These are phyloP conservation scores for Mirza zaza DNA, from an alignment of 2,113 vertebrate species.

Conservation along the genomic window DNA sequence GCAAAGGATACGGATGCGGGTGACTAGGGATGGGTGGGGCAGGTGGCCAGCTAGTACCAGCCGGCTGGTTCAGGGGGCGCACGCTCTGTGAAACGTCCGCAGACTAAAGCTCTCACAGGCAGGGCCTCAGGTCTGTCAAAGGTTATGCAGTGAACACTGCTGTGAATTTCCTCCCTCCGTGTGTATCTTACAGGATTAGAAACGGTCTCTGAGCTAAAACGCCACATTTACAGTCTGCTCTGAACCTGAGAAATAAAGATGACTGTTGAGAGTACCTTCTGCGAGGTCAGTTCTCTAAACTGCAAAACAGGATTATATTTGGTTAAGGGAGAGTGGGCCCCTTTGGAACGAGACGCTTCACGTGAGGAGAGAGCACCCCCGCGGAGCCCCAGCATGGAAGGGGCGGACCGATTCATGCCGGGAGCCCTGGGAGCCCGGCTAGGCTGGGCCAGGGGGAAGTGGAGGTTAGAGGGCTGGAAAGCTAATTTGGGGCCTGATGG, in stretches of 20 bases:
- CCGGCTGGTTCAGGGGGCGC: neutral
- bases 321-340: neutral
- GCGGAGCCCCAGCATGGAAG: accelerated
- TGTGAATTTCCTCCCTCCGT: neutral
- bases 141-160: neutral
- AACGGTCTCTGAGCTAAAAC: neutral
- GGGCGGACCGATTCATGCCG: accelerated
- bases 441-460: neutral
- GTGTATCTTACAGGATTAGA: neutral
- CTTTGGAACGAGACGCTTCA: accelerated
- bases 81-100: neutral
- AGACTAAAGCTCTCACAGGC: neutral
- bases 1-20: neutral
- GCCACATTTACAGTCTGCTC: neutral
- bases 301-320: neutral
- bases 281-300: neutral
- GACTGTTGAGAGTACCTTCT: neutral
- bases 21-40: neutral
- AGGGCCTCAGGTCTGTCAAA: neutral
- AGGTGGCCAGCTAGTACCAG: neutral
- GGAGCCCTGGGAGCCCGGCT: accelerated
- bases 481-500: neutral
- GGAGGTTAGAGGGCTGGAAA: neutral
- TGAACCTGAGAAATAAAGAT: constrained; percentile 16
- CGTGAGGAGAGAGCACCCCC: neutral